Conservation (phyloP, 2,888 invertebrate genomes). For the Orchestes rusci region DNA sequence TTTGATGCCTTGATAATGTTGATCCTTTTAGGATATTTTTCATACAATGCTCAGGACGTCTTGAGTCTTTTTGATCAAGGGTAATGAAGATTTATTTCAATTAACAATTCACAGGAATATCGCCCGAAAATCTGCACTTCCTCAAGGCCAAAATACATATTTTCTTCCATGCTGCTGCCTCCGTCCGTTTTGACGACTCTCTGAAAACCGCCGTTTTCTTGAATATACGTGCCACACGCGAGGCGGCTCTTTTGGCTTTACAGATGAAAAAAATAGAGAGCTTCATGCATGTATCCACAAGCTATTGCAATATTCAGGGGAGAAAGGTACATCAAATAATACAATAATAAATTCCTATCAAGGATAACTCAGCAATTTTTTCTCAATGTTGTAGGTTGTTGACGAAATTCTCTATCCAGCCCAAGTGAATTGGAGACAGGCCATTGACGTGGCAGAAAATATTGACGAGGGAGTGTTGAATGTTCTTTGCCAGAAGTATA, state of each 20-base stretch:
- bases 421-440: conserved; percentile 60
- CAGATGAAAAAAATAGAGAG: conserved; percentile 47
- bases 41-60: no score
- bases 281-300: conserved; percentile 78
- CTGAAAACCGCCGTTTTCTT: conserved; percentile 56
- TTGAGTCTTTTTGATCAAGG: no score
- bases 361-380: no score
- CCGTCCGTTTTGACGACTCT: conserved; percentile 76
- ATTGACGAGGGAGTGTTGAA: conserved; percentile 52
- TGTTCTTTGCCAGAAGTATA: conserved; percentile 52
- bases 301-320: conserved; percentile 75
- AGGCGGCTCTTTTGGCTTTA: conserved; percentile 54
- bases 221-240: conserved; percentile 60
- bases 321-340: conserved; percentile 11
- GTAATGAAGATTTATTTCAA: no score
- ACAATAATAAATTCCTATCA: no score
- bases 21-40: no score
- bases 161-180: conserved; percentile 74
- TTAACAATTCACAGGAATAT: no score
- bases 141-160: conserved; percentile 60
- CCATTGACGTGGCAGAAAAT: conserved; percentile 57
- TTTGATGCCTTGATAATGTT: no score
- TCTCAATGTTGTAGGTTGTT: conserved; percentile 47
- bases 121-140: no score
- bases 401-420: conserved; percentile 71